Conservation (phyloP, 1,140 invertebrate species). For the Drosophila watanabei region DNA sequence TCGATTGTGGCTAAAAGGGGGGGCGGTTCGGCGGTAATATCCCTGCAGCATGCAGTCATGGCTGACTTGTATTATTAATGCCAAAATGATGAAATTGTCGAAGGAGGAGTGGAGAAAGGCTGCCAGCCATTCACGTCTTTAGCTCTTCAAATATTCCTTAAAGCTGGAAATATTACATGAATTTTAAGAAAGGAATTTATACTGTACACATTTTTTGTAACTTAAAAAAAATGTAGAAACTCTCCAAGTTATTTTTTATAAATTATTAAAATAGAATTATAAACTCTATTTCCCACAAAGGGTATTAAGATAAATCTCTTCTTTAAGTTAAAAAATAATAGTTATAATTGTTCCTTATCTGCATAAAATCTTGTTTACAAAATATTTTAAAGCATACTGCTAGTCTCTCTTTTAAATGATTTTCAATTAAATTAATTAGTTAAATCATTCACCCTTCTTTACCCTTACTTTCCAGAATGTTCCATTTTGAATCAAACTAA, state of each 20-base stretch:
- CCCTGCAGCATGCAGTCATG: constrained; percentile 24
- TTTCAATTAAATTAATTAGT: not conserved
- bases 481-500: constrained; percentile 1
- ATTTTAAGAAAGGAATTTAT: not conserved
- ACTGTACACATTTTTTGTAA: not conserved
- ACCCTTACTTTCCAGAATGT: too few species aligned
- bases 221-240: too few species aligned
- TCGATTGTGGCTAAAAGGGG: constrained; percentile 14
- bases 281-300: too few species aligned
- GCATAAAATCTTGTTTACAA: not conserved
- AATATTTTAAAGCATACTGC: not conserved
- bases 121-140: not conserved
- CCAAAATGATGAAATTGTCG: constrained; percentile 60
- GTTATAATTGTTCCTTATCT: not conserved
- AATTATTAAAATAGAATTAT: not conserved
- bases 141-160: not conserved
- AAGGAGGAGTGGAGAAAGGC: not conserved
- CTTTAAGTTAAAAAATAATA: not conserved
- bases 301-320: not conserved
- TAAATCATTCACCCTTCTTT: not conserved
- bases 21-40: not conserved
- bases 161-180: not conserved
- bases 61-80: constrained; percentile 69
- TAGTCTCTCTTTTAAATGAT: not conserved
- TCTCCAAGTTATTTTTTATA: not conserved